These are phyloP conservation scores for Pelecanoides urinatrix DNA, from an alignment of 2,113 vertebrate genomes.

Conservation along the genomic window DNA sequence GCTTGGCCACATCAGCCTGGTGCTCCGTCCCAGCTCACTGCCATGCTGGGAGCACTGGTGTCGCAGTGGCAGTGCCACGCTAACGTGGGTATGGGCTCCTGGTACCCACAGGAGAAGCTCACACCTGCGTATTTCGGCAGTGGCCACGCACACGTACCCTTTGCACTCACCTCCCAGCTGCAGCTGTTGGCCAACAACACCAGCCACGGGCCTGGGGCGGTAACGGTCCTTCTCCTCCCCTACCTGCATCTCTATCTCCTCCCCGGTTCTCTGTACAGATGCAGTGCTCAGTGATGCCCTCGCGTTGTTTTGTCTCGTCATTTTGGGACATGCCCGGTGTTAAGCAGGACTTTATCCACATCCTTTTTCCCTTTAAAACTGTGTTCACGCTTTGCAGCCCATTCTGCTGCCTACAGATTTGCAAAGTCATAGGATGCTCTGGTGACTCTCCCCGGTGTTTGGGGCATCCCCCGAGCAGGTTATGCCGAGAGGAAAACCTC, in stretches of 20 bases:
- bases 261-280: background rate
- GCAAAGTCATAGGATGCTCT: background rate
- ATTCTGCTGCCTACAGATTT: background rate
- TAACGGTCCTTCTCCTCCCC: background rate
- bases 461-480: background rate
- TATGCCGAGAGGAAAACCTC: background rate
- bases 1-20: background rate
- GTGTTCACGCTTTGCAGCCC: accelerated
- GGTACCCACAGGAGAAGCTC: background rate
- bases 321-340: background rate
- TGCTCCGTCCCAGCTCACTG: background rate
- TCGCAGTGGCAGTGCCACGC: accelerated
- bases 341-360: background rate
- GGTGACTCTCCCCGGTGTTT: background rate
- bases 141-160: background rate
- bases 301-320: background rate
- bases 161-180: background rate
- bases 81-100: accelerated
- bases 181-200: background rate
- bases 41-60: background rate
- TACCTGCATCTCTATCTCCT: background rate
- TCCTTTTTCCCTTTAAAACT: background rate
- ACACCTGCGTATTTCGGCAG: background rate
- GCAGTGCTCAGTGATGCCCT: background rate
- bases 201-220: background rate